Evolutionary conservation across 2,113 vertebrate genomes (phyloP).

Genomic region (Corydoras maculifer): DNA sequence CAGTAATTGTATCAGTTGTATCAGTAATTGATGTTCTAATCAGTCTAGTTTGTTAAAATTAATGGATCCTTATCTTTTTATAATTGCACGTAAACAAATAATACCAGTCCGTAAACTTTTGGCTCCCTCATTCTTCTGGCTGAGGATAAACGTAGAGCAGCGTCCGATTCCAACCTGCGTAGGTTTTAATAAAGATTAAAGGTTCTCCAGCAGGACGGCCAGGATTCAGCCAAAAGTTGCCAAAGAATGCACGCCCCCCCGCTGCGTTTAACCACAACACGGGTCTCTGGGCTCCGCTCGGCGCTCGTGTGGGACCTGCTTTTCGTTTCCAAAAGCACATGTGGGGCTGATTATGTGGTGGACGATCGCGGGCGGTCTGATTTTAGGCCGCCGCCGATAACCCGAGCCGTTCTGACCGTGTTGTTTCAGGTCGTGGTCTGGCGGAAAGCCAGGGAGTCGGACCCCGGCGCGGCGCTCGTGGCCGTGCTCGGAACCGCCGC

Average conservation of each 20-base stretch:
- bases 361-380: constrained; percentile 48
- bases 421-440: constrained; percentile 83
- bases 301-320: background rate
- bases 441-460: constrained; percentile 85
- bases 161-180: background rate
- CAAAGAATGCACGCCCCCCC: background rate
- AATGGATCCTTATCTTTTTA: too few relatives aligned
- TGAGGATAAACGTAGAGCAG: background rate
- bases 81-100: too few relatives aligned
- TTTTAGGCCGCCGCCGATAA: constrained; percentile 60
- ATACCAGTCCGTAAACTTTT: too few relatives aligned
- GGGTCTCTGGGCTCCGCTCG: background rate
- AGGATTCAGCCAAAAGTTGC: background rate
- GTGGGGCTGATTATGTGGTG: too few relatives aligned
- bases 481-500: constrained; percentile 77
- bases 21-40: too few relatives aligned
- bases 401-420: constrained; percentile 62
- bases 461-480: constrained; percentile 84
- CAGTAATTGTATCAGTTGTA: too few relatives aligned
- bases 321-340: constrained; percentile 4
- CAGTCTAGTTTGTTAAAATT: too few relatives aligned
- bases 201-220: background rate
- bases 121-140: too few relatives aligned
- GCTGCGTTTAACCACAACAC: background rate
- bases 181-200: background rate